Conservation (phyloP, 1,140 invertebrate genomes). For the Aplysia californica region DNA sequence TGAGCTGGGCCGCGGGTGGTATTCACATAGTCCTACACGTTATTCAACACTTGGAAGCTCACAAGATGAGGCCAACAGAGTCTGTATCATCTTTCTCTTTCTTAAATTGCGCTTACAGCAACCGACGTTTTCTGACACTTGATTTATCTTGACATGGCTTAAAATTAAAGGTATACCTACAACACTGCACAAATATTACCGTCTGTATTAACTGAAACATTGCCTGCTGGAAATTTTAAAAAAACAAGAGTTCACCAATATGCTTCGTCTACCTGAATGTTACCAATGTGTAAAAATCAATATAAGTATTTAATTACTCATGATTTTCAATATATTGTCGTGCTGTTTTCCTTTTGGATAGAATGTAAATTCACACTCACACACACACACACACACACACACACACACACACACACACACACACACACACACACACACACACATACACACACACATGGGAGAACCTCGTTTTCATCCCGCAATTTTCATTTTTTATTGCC, state of each 20-base stretch:
- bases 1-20: too few relatives aligned
- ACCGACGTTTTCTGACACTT: constrained; percentile 3
- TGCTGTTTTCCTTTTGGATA: not conserved
- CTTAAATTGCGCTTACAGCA: not conserved
- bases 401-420: too few relatives aligned
- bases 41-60: not conserved
- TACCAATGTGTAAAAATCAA: not conserved
- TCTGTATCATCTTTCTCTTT: constrained; percentile 5
- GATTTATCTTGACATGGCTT: not conserved
- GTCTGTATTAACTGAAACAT: not conserved
- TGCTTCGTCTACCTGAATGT: not conserved
- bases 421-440: too few relatives aligned
- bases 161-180: not conserved
- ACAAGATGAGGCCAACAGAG: not conserved
- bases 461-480: too few relatives aligned
- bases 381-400: too few relatives aligned
- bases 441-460: too few relatives aligned
- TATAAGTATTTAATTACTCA: not conserved
- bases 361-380: not conserved
- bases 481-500: too few relatives aligned
- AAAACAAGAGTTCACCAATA: not conserved
- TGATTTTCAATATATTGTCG: not conserved
- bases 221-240: not conserved
- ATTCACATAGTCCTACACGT: too few relatives aligned
- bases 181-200: not conserved